Percentiles rank a stretch among this genome's conserved stretches.
phyloP scores from a whole-genome alignment of 2,797 vertebrate species.

The Acipenser ruthenus region DNA sequence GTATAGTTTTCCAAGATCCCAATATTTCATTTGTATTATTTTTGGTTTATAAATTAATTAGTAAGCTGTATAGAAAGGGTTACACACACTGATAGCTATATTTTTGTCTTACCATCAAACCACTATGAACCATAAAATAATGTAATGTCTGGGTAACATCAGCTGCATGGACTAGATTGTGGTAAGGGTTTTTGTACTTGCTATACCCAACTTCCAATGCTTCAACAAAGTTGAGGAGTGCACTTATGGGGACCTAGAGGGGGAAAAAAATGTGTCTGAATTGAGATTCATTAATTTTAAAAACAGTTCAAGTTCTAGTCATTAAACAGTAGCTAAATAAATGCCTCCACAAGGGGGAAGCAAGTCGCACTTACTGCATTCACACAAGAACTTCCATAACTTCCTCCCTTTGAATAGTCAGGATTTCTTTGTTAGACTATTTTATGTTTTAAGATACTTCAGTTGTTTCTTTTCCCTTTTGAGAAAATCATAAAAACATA shows the following conservation, averaged over 20 bases:
- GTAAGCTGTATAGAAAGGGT: no score
- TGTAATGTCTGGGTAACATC: constrained; percentile 95
- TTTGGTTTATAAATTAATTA: no score
- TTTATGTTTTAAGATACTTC: not conserved
- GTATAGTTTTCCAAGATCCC: no score
- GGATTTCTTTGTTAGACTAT: not conserved
- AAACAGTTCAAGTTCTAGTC: no score
- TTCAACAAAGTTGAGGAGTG: constrained; percentile 77
- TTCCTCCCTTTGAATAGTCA: not conserved
- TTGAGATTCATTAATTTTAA: no score
- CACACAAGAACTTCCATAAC: no score
- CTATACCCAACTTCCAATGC: constrained; percentile 87
- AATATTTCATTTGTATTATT: no score
- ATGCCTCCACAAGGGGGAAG: no score
- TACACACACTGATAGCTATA: not conserved
- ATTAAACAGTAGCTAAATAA: no score
- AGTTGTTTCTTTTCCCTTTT: not conserved
- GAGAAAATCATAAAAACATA: constrained; percentile 9
- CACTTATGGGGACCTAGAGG: constrained; percentile 54
- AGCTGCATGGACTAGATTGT: constrained; percentile 92
- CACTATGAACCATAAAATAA: constrained; percentile 94
- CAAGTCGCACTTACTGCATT: no score
- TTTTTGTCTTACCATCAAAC: constrained; percentile 81
- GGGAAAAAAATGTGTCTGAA: not conserved
- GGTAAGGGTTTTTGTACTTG: constrained; percentile 94